Percentiles rank a stretch among this genome's conserved stretches.
Evolutionary conservation across 2,888 invertebrate genomes (phyloP).

Genomic region (Dysmachus trigonus): DNA sequence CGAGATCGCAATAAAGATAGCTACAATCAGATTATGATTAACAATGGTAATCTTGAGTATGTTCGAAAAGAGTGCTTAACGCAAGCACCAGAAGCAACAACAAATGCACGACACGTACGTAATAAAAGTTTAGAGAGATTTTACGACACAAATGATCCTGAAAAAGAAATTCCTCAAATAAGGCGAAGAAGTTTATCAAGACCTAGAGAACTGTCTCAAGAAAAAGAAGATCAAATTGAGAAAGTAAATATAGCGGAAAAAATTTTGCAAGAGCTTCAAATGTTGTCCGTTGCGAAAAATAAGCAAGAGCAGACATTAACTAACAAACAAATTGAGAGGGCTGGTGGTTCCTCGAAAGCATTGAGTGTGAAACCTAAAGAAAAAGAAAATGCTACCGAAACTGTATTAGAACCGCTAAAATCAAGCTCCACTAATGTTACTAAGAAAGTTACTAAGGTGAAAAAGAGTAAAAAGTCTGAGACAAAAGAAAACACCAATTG

Average conservation of each 20-base stretch:
- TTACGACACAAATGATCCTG: constrained; percentile 50
- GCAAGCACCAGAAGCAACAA: constrained; percentile 16
- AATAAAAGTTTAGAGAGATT: constrained; percentile 62
- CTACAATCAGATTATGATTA: constrained; percentile 56
- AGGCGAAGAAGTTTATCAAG: constrained; percentile 54
- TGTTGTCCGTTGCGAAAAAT: constrained; percentile 58
- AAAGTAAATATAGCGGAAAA: constrained; percentile 61
- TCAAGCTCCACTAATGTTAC: constrained; percentile 53
- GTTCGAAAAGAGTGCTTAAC: neutral
- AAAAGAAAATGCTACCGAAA: constrained; percentile 49
- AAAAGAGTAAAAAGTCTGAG: constrained; percentile 49
- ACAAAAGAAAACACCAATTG: constrained; percentile 51
- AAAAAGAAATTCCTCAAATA: constrained; percentile 46
- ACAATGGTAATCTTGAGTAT: constrained; percentile 23
- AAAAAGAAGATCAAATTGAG: constrained; percentile 48
- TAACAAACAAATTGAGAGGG: neutral
- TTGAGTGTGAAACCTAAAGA: constrained; percentile 58
- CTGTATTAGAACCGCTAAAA: constrained; percentile 45
- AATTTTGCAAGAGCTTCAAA: constrained; percentile 61
- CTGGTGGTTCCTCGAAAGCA: constrained; percentile 42
- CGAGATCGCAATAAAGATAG: constrained; percentile 64
- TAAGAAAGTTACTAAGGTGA: constrained; percentile 59
- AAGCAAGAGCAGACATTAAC: constrained; percentile 53
- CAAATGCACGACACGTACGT: constrained; percentile 55
- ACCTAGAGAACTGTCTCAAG: constrained; percentile 47